Conservation (phyloP, 2,888 invertebrate genomes). For the Syrista parreyssii region DNA sequence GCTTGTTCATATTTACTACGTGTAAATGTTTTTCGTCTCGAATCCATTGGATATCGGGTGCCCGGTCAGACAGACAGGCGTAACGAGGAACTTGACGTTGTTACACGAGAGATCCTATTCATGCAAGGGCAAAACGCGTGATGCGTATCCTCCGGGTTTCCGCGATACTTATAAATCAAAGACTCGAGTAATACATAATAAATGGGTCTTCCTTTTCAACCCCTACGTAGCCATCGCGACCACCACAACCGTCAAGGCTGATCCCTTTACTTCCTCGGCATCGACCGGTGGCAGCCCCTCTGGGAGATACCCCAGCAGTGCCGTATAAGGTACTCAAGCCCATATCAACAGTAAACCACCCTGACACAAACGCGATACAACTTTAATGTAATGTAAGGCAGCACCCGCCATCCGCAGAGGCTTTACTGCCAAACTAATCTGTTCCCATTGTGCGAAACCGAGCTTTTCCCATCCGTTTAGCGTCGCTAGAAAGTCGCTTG, state of each 20-base stretch:
- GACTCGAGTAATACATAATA: conserved; percentile 30
- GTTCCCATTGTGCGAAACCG: background rate
- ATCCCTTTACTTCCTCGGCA: background rate
- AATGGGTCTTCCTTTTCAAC: conserved; percentile 30
- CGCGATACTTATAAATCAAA: conserved; percentile 30
- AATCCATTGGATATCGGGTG: background rate
- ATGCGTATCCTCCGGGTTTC: background rate
- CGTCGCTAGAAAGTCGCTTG: background rate
- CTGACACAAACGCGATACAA: conserved; percentile 9
- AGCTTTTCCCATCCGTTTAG: background rate
- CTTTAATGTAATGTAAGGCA: background rate
- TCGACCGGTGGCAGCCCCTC: background rate
- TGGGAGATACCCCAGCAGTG: background rate
- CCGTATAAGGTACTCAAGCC: background rate
- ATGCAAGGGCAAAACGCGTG: conserved; percentile 14
- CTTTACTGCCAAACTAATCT: background rate
- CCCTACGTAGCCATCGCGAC: background rate
- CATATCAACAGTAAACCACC: conserved; percentile 18
- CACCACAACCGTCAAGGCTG: background rate
- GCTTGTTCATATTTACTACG: background rate
- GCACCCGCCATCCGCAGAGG: background rate
- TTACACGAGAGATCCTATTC: conserved; percentile 15
- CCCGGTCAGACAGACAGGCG: background rate
- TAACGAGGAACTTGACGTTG: conserved; percentile 6
- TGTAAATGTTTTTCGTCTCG: background rate